These are phyloP conservation scores for Lepus americanus DNA, from an alignment of 2,113 vertebrate species.

Conservation along the genomic window DNA sequence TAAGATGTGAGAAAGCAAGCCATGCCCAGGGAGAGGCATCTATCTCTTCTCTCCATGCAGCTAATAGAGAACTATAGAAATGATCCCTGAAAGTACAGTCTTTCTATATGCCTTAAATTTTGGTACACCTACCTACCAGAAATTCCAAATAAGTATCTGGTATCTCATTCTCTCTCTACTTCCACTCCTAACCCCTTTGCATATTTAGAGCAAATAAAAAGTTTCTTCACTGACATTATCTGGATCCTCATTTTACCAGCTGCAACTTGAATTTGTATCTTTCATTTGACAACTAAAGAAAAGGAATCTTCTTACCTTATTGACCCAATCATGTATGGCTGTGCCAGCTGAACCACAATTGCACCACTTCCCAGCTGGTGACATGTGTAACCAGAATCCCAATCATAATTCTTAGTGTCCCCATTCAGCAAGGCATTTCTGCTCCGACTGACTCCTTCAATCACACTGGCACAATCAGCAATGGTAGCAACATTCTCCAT, in stretches of 20 bases:
- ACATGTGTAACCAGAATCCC: constrained; percentile 99
- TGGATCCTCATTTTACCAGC: background rate
- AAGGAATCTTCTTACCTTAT: constrained; percentile 90
- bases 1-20: background rate
- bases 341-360: constrained; percentile 97
- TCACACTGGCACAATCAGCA: constrained; percentile 94
- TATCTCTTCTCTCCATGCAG: background rate
- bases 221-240: background rate
- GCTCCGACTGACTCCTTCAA: constrained; percentile 98
- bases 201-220: constrained; percentile 40
- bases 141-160: background rate
- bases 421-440: constrained; percentile 97
- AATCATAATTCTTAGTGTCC: constrained; percentile 98
- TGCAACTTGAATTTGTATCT: background rate
- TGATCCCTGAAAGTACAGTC: too few relatives aligned
- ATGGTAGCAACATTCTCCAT: constrained; percentile 96
- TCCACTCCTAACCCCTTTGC: background rate
- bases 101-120: background rate
- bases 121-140: background rate
- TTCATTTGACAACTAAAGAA: constrained; percentile 40
- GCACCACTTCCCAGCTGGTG: constrained; percentile 98
- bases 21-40: background rate
- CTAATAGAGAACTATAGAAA: background rate
- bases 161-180: background rate
- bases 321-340: constrained; percentile 95